phyloP scores from a whole-genome alignment of 2,797 vertebrate genomes.

The Rhodeus uyekii region DNA sequence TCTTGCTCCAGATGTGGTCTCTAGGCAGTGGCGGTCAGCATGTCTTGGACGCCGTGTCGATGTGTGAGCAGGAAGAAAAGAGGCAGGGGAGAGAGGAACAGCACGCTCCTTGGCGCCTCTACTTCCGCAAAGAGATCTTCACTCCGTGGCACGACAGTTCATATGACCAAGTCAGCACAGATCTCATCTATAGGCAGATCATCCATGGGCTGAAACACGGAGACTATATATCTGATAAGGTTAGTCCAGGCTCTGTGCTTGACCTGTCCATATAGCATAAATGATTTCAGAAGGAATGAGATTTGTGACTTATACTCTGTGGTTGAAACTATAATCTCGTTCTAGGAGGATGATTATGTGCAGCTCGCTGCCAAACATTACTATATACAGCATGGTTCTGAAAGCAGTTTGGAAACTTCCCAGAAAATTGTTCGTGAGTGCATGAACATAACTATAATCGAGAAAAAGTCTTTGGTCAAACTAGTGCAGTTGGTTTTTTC shows the following conservation, averaged over 20 bases:
- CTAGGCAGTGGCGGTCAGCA: slow-evolving; percentile 83
- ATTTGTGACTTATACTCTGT: not conserved
- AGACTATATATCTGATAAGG: slow-evolving; percentile 88
- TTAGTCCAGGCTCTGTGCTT: slow-evolving; percentile 52
- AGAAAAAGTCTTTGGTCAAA: slow-evolving; percentile 80
- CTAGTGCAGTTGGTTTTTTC: slow-evolving; percentile 83
- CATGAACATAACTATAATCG: slow-evolving; percentile 80
- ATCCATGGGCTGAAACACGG: slow-evolving; percentile 82
- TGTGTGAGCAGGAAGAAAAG: slow-evolving; percentile 89
- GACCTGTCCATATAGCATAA: not conserved
- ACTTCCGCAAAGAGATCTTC: slow-evolving; percentile 91
- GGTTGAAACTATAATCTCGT: not conserved
- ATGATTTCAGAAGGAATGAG: not conserved
- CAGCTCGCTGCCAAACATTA: slow-evolving; percentile 85
- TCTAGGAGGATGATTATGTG: slow-evolving; percentile 88
- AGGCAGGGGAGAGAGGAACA: slow-evolving; percentile 80
- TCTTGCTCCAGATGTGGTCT: slow-evolving; percentile 83
- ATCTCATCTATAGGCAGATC: slow-evolving; percentile 91
- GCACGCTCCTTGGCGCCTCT: slow-evolving; percentile 83
- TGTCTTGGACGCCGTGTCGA: slow-evolving; percentile 89
- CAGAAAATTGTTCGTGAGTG: slow-evolving; percentile 81
- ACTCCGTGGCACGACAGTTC: slow-evolving; percentile 88
- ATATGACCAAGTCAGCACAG: slow-evolving; percentile 83
- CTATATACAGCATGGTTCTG: slow-evolving; percentile 79
- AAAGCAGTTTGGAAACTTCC: slow-evolving; percentile 64